These are phyloP conservation scores for Dipodomys ordii DNA, from an alignment of 2,113 vertebrate genomes.

Conservation along the genomic window DNA sequence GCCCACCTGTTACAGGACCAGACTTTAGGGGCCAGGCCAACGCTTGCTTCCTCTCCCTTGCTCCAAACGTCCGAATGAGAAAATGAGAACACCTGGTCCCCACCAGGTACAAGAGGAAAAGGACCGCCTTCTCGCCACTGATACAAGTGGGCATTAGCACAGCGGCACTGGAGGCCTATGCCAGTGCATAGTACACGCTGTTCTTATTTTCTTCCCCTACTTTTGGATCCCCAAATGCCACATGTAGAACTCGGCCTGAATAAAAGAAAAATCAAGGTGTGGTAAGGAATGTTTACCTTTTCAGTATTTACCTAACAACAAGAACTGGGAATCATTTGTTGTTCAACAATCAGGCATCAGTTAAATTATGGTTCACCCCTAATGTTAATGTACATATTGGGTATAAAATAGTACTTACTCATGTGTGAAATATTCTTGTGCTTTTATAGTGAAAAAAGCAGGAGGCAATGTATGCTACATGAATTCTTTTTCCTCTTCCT, in stretches of 20 bases:
- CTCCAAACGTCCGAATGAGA: background rate
- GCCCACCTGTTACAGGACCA: background rate
- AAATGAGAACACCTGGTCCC: background rate
- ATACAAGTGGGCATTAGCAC: background rate
- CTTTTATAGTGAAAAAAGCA: background rate
- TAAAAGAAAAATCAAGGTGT: background rate
- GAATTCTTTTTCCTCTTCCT: slow-evolving; percentile 12
- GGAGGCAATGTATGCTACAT: background rate
- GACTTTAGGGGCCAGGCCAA: background rate
- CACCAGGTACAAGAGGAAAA: background rate
- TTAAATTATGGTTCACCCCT: background rate
- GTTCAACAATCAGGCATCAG: background rate
- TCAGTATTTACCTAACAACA: slow-evolving; percentile 8
- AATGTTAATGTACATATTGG: background rate
- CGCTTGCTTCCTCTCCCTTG: background rate
- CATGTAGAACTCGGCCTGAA: slow-evolving; percentile 4
- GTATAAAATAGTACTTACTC: background rate
- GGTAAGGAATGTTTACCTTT: background rate
- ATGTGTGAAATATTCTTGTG: background rate
- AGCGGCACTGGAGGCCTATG: background rate
- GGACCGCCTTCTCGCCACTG: too few relatives aligned
- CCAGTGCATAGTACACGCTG: background rate
- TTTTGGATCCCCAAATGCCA: slow-evolving; percentile 18
- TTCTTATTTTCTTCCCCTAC: background rate
- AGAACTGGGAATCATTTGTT: background rate